Evolutionary conservation across 2,797 vertebrate species (phyloP).

Genomic region (Scomberomorus guttatus): DNA sequence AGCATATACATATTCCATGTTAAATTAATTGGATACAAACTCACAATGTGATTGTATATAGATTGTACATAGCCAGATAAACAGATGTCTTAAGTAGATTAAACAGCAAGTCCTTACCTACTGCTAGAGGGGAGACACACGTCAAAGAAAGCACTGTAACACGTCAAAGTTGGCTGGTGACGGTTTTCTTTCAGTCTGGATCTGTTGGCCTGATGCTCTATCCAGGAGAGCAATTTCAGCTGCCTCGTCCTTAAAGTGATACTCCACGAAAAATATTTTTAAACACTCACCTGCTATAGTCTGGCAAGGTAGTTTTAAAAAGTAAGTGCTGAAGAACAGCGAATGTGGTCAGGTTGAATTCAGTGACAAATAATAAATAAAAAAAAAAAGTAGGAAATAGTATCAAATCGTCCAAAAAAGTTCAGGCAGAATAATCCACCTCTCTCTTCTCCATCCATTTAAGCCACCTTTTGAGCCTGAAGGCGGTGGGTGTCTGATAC

Average conservation of each 20-base stretch:
- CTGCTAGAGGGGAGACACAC: conserved; percentile 44
- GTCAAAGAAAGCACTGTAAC: neutral
- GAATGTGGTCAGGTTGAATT: neutral
- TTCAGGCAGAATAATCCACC: neutral
- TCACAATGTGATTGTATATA: conserved; percentile 73
- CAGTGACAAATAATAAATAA: neutral
- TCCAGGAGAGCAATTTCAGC: conserved; percentile 19
- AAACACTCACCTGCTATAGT: neutral
- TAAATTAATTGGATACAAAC: conserved; percentile 40
- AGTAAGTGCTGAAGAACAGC: neutral
- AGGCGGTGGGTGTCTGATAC: neutral
- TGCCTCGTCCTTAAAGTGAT: conserved; percentile 2
- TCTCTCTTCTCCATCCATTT: neutral
- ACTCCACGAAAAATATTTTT: neutral
- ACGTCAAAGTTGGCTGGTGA: neutral
- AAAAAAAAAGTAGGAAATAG: neutral
- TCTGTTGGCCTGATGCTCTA: neutral
- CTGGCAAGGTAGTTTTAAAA: neutral
- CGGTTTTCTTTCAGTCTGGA: conserved; percentile 8
- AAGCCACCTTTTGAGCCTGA: neutral
- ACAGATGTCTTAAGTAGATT: conserved; percentile 51
- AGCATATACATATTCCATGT: conserved; percentile 16
- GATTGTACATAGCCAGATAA: conserved; percentile 77
- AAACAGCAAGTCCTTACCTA: conserved; percentile 44
- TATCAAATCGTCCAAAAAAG: neutral